Evolutionary conservation across 2,888 invertebrate species (phyloP).

Genomic region (Xanthorhoe designata): DNA sequence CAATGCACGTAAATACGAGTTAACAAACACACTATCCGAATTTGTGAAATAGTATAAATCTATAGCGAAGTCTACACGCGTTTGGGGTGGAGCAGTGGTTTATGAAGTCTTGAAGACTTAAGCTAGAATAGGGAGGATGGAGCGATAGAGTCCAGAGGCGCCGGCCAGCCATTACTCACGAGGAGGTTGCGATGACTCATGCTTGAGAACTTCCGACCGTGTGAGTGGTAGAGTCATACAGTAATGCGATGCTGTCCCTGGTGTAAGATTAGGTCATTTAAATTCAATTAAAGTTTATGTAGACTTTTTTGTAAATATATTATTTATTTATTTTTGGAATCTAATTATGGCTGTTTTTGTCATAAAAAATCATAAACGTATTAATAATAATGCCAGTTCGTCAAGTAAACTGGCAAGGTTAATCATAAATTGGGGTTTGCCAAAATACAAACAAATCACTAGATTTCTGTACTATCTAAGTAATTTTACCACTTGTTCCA

Average conservation of each 20-base stretch:
- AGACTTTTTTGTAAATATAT: too few relatives aligned
- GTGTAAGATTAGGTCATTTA: not conserved
- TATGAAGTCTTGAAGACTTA: slow-evolving; percentile 30
- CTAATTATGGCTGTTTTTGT: too few relatives aligned
- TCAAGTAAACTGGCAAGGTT: too few relatives aligned
- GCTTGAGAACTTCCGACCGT: slow-evolving; percentile 32
- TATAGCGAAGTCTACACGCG: slow-evolving; percentile 2
- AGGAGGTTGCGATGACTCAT: slow-evolving; percentile 35
- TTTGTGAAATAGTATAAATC: slow-evolving; percentile 16
- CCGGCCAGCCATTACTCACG: slow-evolving; percentile 35
- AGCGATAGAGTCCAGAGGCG: slow-evolving; percentile 32
- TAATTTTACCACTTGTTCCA: too few relatives aligned
- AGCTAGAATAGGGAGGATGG: slow-evolving; percentile 35
- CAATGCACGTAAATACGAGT: slow-evolving; percentile 24
- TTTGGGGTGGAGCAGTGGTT: slow-evolving; percentile 19
- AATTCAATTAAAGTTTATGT: too few relatives aligned
- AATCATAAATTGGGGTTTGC: too few relatives aligned
- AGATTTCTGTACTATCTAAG: too few relatives aligned
- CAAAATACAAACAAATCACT: too few relatives aligned
- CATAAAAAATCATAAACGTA: too few relatives aligned
- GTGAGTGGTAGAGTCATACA: slow-evolving; percentile 16
- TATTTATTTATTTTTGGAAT: too few relatives aligned
- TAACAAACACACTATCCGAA: slow-evolving; percentile 14
- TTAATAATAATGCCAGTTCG: too few relatives aligned
- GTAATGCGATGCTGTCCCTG: not conserved